These are phyloP conservation scores for Drosophila monieri DNA, from an alignment of 2,888 invertebrate genomes.

Conservation along the genomic window DNA sequence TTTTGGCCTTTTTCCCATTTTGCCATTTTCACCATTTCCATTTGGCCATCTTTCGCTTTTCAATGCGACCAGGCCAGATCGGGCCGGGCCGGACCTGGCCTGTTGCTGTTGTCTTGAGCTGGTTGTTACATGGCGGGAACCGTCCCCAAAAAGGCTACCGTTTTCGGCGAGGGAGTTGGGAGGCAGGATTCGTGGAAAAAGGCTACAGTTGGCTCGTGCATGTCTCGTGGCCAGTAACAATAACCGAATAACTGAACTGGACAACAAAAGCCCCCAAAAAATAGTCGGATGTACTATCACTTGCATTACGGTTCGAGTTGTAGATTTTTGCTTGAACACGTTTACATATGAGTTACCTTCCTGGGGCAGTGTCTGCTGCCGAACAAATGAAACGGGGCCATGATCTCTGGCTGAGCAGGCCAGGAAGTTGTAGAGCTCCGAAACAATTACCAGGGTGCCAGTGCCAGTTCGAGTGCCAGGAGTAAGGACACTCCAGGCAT, in stretches of 20 bases:
- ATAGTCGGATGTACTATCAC: conserved; percentile 44
- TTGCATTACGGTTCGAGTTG: conserved; percentile 42
- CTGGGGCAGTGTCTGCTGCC: conserved; percentile 36
- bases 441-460: conserved; percentile 33
- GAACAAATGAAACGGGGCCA: conserved; percentile 37
- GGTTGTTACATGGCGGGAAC: conserved; percentile 5
- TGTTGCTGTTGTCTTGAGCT: conserved; percentile 24
- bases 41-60: conserved; percentile 69
- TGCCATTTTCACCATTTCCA: conserved; percentile 72
- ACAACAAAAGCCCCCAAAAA: conserved; percentile 28
- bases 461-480: conserved; percentile 12
- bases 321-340: conserved; percentile 7
- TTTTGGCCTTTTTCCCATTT: conserved; percentile 57
- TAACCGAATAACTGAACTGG: conserved; percentile 52
- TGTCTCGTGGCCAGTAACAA: conserved; percentile 60
- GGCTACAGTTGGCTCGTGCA: conserved; percentile 57
- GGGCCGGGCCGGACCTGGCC: neutral
- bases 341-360: conserved; percentile 37
- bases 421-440: conserved; percentile 28
- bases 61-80: conserved; percentile 42
- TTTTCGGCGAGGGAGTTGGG: conserved; percentile 42
- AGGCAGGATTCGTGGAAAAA: conserved; percentile 4
- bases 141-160: conserved; percentile 65
- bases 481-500: conserved; percentile 37
- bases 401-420: conserved; percentile 33